phyloP scores from a whole-genome alignment of 2,797 vertebrate species.

The Bradypodion ventrale region DNA sequence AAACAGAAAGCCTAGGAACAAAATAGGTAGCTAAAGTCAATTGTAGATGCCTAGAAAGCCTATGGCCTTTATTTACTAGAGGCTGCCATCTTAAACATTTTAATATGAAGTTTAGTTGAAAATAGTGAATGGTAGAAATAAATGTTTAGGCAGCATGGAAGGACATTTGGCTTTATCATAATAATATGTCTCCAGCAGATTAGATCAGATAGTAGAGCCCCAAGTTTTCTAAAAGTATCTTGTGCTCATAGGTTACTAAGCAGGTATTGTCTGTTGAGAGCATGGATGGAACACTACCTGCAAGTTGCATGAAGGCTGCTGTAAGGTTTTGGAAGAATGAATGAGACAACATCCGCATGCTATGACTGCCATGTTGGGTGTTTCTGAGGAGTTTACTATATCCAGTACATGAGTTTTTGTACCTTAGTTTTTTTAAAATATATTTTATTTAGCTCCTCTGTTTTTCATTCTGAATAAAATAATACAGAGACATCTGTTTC shows the following conservation, averaged over 20 bases:
- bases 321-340: background rate
- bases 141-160: background rate
- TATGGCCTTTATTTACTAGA: background rate
- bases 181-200: background rate
- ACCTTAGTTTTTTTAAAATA: too few species aligned
- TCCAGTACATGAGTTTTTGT: background rate
- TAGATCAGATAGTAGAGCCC: background rate
- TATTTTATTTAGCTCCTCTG: too few species aligned
- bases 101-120: background rate
- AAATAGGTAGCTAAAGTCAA: background rate
- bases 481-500: too few species aligned
- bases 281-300: conserved; percentile 2
- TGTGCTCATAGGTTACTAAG: background rate
- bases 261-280: background rate
- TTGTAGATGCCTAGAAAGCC: background rate
- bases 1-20: background rate
- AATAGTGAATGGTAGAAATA: background rate
- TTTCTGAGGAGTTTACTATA: too few species aligned
- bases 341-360: too few species aligned
- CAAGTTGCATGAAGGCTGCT: background rate
- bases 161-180: background rate
- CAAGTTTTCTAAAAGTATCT: background rate
- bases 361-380: background rate
- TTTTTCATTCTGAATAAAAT: too few species aligned
- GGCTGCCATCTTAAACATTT: background rate